Base-by-base conservation (phyloP, 2,113 vertebrate species). In the Hippocampus barbouri region DNA sequence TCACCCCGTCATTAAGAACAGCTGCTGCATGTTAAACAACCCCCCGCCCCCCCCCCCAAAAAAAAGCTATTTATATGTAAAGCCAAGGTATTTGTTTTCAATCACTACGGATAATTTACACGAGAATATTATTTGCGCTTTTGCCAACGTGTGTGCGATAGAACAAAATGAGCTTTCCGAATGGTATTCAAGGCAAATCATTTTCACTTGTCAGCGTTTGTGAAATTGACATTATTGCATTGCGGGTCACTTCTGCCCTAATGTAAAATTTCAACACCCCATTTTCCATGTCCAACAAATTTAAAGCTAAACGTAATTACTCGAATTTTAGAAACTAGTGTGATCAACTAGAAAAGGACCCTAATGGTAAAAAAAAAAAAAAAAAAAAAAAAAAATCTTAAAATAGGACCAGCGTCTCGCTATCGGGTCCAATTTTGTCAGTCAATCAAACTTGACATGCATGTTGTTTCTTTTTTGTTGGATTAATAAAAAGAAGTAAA, bases 61-160 rank as follows among this genome's bases (percentile, higher is more conserved):
- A 65, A 65, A 66, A 47, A 1, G n/a, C 41, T 47, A 66, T 66
- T 47, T 47, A 25, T 47, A 47, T 66, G 64, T 45, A 66, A 66
- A 66, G 23, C 64, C 15, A 66, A 14, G 5, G n/a, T 45, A 41
- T 64, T 66, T 47, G 25, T 25, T 66, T 66, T 66, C 64, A 18
- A 47, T 66, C n/a, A 47, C 41, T 25, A 25, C 18, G n/a, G 41
- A 47, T 66, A 3, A 66, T 59, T 67, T 34, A 27, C 1, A 73
- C 2, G 2, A 23, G 23, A 8, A 34, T 47, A 27, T 27, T 66
- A 66, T 57, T 73, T 65, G 14, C 23, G 6, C 27, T 68, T 68
- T 63, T 71, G 56, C 23, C 65, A 65, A 61, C 65, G 60, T 78
- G 54, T 59, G 30, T 38, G 41, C 20, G 38, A 68, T 40, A 38